These are phyloP conservation scores for Colletes gigas DNA, from an alignment of 1,140 invertebrate genomes.

Conservation along the genomic window DNA sequence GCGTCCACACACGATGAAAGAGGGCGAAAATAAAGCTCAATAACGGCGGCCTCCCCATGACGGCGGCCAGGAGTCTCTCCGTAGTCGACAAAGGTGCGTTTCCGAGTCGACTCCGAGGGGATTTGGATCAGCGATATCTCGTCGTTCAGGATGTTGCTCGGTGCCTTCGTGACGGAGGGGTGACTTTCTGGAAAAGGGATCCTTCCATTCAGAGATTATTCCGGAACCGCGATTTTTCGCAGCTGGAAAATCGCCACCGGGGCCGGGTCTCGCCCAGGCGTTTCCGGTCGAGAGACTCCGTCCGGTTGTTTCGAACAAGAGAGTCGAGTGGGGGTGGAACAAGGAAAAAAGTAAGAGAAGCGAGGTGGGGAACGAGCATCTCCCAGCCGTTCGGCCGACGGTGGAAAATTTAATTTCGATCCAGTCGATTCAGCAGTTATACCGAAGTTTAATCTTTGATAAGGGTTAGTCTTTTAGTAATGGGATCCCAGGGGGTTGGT, in stretches of 20 bases:
- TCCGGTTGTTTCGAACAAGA: background rate
- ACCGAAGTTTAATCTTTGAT: slow-evolving; percentile 84
- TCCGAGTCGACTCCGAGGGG: slow-evolving; percentile 5
- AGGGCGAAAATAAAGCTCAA: slow-evolving; percentile 74
- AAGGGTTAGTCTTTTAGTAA: slow-evolving; percentile 83
- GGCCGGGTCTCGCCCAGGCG: background rate
- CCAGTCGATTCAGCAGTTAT: slow-evolving; percentile 83
- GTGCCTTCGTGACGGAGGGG: background rate
- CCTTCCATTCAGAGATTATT: background rate
- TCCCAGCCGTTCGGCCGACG: slow-evolving; percentile 58
- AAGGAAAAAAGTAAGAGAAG: slow-evolving; percentile 32
- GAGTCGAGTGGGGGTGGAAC: slow-evolving; percentile 7
- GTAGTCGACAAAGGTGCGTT: slow-evolving; percentile 18
- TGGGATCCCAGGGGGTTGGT: slow-evolving; percentile 77
- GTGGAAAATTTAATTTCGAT: slow-evolving; percentile 84
- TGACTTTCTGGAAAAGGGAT: slow-evolving; percentile 1
- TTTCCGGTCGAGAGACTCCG: background rate
- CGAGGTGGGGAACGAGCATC: slow-evolving; percentile 62
- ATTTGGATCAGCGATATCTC: slow-evolving; percentile 45
- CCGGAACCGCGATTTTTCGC: background rate
- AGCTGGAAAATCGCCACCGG: background rate
- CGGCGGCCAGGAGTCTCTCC: slow-evolving; percentile 41
- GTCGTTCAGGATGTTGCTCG: slow-evolving; percentile 7
- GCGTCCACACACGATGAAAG: slow-evolving; percentile 56
- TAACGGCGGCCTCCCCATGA: slow-evolving; percentile 71